A percentile compares a stretch with the other conserved stretches of the same genome.
phyloP scores from a whole-genome alignment of 2,797 vertebrate species.

The Spinus olivaceus region DNA sequence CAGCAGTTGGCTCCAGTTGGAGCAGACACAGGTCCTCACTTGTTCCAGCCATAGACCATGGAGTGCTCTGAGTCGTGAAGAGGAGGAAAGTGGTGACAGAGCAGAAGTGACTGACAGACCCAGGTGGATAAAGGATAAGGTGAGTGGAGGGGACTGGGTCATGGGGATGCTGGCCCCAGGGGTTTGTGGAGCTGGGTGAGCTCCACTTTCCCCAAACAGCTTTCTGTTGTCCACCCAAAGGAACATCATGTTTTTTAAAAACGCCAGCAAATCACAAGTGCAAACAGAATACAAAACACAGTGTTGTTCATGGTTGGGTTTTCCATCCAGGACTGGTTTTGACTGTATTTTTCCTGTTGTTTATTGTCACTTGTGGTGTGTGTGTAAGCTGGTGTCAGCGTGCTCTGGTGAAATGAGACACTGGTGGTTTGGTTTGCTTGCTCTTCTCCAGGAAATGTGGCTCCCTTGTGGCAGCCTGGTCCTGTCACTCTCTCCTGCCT shows the following conservation, averaged over 20 bases:
- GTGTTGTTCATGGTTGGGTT: not conserved
- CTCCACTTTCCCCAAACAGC: not conserved
- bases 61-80: not conserved
- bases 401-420: not conserved
- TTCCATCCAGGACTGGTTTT: not conserved
- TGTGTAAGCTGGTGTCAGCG: not conserved
- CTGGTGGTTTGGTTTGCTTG: constrained; percentile 15
- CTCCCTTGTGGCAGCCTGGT: not conserved
- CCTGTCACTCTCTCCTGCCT: not conserved
- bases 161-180: rapidly evolving
- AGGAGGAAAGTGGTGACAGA: not conserved
- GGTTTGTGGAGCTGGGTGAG: not conserved
- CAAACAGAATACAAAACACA: not conserved
- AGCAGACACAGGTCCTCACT: constrained; percentile 59
- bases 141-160: not conserved
- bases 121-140: not conserved
- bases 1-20: constrained; percentile 12
- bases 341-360: not conserved
- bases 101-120: not conserved
- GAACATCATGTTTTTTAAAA: not conserved
- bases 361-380: not conserved
- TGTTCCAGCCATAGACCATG: constrained; percentile 10
- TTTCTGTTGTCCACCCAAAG: not conserved
- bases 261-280: not conserved
- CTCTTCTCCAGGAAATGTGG: constrained; percentile 1